phyloP scores from a whole-genome alignment of 2,888 invertebrate genomes.

The Tigriopus californicus region DNA sequence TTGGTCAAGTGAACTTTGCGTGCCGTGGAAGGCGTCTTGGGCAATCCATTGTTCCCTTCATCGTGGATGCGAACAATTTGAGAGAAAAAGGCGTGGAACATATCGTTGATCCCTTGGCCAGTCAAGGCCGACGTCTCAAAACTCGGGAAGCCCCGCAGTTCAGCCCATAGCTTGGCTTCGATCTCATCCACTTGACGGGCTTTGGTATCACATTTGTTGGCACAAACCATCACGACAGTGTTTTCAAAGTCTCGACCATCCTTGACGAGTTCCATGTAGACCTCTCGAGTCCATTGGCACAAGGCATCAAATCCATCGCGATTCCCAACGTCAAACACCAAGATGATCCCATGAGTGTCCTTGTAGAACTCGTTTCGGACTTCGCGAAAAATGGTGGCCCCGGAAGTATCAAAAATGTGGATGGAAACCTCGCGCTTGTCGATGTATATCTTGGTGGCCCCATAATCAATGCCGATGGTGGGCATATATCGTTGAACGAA shows the following conservation, averaged over 20 bases:
- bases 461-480: conserved; percentile 33
- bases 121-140: background rate
- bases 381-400: conserved; percentile 20
- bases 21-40: too few species aligned
- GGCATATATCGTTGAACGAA: conserved; percentile 31
- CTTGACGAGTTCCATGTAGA: conserved; percentile 19
- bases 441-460: conserved; percentile 24
- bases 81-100: conserved; percentile 11
- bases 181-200: conserved; percentile 1
- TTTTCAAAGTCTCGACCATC: conserved; percentile 5
- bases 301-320: conserved; percentile 27
- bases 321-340: conserved; percentile 25
- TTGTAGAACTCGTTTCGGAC: conserved; percentile 28
- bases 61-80: background rate
- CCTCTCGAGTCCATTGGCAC: conserved; percentile 28
- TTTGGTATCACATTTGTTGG: conserved; percentile 9
- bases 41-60: too few species aligned
- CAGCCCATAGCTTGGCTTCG: conserved; percentile 9
- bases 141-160: conserved; percentile 4
- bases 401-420: conserved; percentile 22
- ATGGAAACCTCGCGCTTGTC: conserved; percentile 19
- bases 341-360: conserved; percentile 10
- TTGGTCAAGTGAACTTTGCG: too few species aligned
- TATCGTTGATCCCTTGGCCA: conserved; percentile 4
- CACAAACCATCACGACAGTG: conserved; percentile 12